These are phyloP conservation scores for Anarrhichthys ocellatus DNA, from an alignment of 2,113 vertebrate species.

Conservation along the genomic window DNA sequence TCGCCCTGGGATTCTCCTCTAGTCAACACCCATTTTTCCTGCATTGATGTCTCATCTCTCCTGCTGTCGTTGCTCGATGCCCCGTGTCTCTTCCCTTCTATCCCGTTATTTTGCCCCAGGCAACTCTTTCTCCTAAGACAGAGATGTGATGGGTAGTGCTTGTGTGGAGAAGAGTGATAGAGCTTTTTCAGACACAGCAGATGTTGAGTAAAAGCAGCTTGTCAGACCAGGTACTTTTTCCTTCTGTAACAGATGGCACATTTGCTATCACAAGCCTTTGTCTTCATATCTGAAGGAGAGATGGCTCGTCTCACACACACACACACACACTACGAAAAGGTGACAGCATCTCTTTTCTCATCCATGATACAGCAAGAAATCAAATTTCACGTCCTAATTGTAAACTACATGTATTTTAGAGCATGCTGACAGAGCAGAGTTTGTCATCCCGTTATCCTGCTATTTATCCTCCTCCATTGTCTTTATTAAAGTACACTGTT, in stretches of 20 bases:
- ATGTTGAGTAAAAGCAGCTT: conserved; percentile 69
- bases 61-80: conserved; percentile 39
- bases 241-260: conserved; percentile 57
- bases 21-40: conserved; percentile 55
- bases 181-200: conserved; percentile 43
- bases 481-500: conserved; percentile 38
- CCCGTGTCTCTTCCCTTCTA: conserved; percentile 24
- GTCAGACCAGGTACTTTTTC: conserved; percentile 50
- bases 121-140: conserved; percentile 58
- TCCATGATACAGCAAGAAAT: conserved; percentile 44
- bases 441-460: conserved; percentile 41
- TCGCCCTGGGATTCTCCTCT: conserved; percentile 37
- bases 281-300: conserved; percentile 69
- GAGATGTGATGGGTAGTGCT: conserved; percentile 52
- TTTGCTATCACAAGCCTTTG: conserved; percentile 62
- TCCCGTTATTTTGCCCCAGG: conserved; percentile 51
- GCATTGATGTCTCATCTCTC: conserved; percentile 56
- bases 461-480: conserved; percentile 39
- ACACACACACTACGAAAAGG: conserved; percentile 43
- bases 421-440: conserved; percentile 27
- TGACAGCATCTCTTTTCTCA: conserved; percentile 39
- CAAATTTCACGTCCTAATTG: conserved; percentile 44
- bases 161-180: conserved; percentile 53
- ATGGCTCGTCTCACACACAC: conserved; percentile 52
- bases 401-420: conserved; percentile 22